phyloP scores from a whole-genome alignment of 2,113 vertebrate species.

The Cariama cristata region DNA sequence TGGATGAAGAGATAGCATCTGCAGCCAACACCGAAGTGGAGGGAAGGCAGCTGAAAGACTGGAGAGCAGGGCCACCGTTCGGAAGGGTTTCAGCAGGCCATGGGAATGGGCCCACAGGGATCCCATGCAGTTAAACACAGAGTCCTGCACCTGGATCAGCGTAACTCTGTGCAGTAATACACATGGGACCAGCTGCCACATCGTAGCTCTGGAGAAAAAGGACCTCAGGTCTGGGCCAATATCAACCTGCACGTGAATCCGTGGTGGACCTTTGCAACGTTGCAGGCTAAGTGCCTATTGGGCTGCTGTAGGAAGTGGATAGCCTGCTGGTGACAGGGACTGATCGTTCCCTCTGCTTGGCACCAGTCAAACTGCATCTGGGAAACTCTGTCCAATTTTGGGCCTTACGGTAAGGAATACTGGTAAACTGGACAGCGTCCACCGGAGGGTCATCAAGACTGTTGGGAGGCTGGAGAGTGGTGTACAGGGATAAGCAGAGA shows the following conservation, averaged over 20 bases:
- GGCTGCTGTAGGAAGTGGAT: not conserved
- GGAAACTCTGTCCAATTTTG: not conserved
- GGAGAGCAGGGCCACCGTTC: rapidly evolving
- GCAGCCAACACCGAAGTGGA: not conserved
- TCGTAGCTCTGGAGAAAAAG: not conserved
- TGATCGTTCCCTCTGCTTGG: not conserved
- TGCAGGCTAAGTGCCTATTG: not conserved
- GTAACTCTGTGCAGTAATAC: not conserved
- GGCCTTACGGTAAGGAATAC: not conserved
- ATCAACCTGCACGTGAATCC: not conserved
- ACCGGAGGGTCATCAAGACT: rapidly evolving
- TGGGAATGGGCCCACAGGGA: not conserved
- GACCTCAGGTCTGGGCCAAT: not conserved
- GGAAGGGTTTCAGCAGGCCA: not conserved
- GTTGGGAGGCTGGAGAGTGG: not conserved
- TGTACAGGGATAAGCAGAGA: not conserved
- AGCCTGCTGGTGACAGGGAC: not conserved
- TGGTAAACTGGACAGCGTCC: not conserved
- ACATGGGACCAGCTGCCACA: too few relatives aligned
- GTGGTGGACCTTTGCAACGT: not conserved
- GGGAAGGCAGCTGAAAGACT: not conserved
- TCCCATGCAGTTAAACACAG: not conserved
- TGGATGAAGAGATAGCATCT: not conserved
- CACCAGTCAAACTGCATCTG: not conserved
- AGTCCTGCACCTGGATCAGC: not conserved